Evolutionary conservation across 2,888 invertebrate genomes (phyloP).

Genomic region (Brachynemurus nebulosus): DNA sequence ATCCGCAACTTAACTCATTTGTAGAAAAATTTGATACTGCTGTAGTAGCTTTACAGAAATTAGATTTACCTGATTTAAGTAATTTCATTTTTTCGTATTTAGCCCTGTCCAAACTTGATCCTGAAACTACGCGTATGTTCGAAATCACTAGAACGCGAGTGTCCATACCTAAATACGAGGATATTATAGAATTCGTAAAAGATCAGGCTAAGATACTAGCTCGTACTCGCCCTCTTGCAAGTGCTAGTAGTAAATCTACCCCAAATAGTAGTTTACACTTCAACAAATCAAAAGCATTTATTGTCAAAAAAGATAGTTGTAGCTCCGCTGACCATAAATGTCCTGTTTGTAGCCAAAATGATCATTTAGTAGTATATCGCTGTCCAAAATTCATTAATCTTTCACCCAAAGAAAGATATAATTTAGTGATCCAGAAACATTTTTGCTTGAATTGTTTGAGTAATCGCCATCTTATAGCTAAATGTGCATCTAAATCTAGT

Average conservation of each 20-base stretch:
- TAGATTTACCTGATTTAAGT: not conserved
- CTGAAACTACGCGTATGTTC: not conserved
- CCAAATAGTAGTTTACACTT: too few species aligned
- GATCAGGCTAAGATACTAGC: not conserved
- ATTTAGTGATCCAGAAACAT: not conserved
- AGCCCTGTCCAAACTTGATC: not conserved
- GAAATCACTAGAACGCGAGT: not conserved
- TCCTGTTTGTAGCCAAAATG: not conserved
- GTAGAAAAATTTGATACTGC: not conserved
- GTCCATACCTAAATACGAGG: not conserved
- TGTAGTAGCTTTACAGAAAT: not conserved
- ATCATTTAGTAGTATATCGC: not conserved
- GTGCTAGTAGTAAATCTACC: not conserved
- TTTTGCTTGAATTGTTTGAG: not conserved
- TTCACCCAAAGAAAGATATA: not conserved
- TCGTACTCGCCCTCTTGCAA: not conserved
- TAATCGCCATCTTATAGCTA: not conserved
- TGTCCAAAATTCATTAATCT: not conserved
- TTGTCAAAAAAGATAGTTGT: too few species aligned
- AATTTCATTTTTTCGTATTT: not conserved
- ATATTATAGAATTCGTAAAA: not conserved
- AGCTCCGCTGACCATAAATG: not conserved
- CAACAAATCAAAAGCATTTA: too few species aligned
- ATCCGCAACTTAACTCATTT: not conserved
- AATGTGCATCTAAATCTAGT: not conserved